Percentiles rank a stretch among this genome's conserved stretches.
These are phyloP conservation scores for Bhutanitis thaidina DNA, from an alignment of 2,888 invertebrate genomes.

Conservation along the genomic window DNA sequence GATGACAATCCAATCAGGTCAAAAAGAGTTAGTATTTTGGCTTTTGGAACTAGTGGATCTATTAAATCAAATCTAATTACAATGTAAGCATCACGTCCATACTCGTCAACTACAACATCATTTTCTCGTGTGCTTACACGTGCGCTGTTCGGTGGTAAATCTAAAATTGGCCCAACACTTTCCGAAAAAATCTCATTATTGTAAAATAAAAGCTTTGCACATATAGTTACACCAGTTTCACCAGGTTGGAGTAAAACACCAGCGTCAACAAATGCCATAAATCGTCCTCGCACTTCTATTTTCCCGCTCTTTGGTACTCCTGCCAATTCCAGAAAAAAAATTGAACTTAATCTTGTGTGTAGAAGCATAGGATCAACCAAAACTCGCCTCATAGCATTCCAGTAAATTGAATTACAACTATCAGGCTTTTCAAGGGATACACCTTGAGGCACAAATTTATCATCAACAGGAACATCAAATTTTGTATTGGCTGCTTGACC, in stretches of 20 bases:
- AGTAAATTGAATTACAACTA: slow-evolving; percentile 51
- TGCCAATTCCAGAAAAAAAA: slow-evolving; percentile 61
- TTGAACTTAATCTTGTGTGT: slow-evolving; percentile 37
- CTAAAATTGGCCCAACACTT: slow-evolving; percentile 44
- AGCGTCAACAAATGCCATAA: slow-evolving; percentile 58
- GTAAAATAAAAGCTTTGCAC: slow-evolving; percentile 45
- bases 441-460: slow-evolving; percentile 50
- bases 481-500: slow-evolving; percentile 48
- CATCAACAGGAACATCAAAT: slow-evolving; percentile 44
- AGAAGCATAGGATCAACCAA: slow-evolving; percentile 49
- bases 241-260: slow-evolving; percentile 55
- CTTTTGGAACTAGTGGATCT: slow-evolving; percentile 49
- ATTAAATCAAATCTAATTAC: slow-evolving; percentile 56
- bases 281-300: slow-evolving; percentile 57
- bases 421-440: slow-evolving; percentile 32
- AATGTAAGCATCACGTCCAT: slow-evolving; percentile 50
- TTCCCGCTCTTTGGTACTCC: slow-evolving; percentile 59
- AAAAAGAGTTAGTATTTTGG: slow-evolving; percentile 45
- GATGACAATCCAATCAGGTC: slow-evolving; percentile 45
- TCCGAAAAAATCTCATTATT: slow-evolving; percentile 46
- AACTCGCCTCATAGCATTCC: slow-evolving; percentile 64
- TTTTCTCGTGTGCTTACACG: slow-evolving; percentile 48
- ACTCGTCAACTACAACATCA: slow-evolving; percentile 45
- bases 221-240: slow-evolving; percentile 47
- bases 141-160: slow-evolving; percentile 58